Conservation (phyloP, 1,140 invertebrate genomes). For the Drosophila repletoides region DNA sequence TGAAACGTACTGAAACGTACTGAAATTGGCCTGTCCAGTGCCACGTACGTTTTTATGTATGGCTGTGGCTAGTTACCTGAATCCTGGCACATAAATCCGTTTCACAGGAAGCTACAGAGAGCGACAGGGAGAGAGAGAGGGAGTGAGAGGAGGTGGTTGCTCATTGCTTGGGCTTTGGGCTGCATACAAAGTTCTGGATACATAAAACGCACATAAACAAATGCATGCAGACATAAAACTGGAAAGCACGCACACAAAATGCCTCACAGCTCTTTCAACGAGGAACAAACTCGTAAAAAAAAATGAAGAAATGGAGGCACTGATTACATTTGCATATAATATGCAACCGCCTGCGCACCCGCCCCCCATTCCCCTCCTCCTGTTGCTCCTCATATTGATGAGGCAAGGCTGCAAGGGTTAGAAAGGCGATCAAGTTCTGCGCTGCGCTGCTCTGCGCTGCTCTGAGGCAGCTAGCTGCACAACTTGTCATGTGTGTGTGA, state of each 20-base stretch:
- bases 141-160: slow-evolving; percentile 7
- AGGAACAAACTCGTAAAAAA: slow-evolving; percentile 32
- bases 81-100: slow-evolving; percentile 20
- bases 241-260: slow-evolving; percentile 26
- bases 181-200: slow-evolving; percentile 59
- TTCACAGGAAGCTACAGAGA: too few relatives aligned
- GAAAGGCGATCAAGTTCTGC: background rate
- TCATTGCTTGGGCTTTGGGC: slow-evolving; percentile 1
- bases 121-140: too few relatives aligned
- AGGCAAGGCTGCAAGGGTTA: slow-evolving; percentile 30
- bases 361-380: background rate
- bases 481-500: background rate
- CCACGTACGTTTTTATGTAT: slow-evolving; percentile 16
- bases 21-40: slow-evolving; percentile 28
- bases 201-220: slow-evolving; percentile 69
- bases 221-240: slow-evolving; percentile 64
- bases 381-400: slow-evolving; percentile 51
- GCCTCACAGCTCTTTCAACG: slow-evolving; percentile 15
- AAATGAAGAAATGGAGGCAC: slow-evolving; percentile 72
- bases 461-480: slow-evolving; percentile 21
- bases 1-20: too few relatives aligned
- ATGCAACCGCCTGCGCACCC: too few relatives aligned
- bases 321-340: slow-evolving; percentile 80
- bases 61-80: slow-evolving; percentile 18
- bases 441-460: too few relatives aligned